Evolutionary conservation across 2,797 vertebrate genomes (phyloP).

Genomic region (Alcedo quadribrachys): DNA sequence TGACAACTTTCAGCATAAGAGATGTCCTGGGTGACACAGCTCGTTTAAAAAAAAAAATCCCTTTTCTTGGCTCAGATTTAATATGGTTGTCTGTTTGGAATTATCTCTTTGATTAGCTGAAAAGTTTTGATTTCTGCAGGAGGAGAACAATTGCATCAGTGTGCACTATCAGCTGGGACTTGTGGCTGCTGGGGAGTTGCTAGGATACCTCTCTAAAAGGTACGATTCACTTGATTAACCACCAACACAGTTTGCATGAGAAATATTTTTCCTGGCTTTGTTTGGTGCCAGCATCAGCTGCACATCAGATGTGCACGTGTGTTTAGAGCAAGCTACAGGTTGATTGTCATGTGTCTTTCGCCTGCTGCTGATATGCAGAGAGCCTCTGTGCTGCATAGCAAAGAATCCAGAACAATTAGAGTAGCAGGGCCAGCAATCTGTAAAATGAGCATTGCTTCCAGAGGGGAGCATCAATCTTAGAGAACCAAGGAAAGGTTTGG

Average conservation of each 20-base stretch:
- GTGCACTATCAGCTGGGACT: slow-evolving; percentile 57
- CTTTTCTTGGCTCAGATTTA: slow-evolving; percentile 59
- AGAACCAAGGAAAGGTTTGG: neutral
- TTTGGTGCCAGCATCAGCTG: slow-evolving; percentile 35
- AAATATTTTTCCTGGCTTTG: slow-evolving; percentile 50
- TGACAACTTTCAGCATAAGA: neutral
- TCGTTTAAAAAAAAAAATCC: slow-evolving; percentile 20
- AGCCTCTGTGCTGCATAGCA: neutral
- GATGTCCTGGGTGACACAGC: neutral
- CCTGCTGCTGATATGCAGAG: neutral
- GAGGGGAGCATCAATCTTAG: neutral
- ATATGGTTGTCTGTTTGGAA: slow-evolving; percentile 56
- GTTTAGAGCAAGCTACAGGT: slow-evolving; percentile 42
- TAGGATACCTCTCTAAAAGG: slow-evolving; percentile 76
- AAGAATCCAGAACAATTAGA: neutral
- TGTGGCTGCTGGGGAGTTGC: slow-evolving; percentile 73
- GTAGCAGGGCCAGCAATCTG: neutral
- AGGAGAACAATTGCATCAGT: slow-evolving; percentile 68
- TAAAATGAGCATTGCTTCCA: neutral
- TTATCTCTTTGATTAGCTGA: slow-evolving; percentile 70
- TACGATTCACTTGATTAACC: slow-evolving; percentile 74
- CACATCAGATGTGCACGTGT: slow-evolving; percentile 22
- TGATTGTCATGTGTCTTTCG: neutral
- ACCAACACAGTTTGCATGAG: slow-evolving; percentile 64
- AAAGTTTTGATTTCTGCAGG: slow-evolving; percentile 73